Base-by-base conservation (phyloP, 2,113 vertebrate species). In the Hystrix brachyura region DNA sequence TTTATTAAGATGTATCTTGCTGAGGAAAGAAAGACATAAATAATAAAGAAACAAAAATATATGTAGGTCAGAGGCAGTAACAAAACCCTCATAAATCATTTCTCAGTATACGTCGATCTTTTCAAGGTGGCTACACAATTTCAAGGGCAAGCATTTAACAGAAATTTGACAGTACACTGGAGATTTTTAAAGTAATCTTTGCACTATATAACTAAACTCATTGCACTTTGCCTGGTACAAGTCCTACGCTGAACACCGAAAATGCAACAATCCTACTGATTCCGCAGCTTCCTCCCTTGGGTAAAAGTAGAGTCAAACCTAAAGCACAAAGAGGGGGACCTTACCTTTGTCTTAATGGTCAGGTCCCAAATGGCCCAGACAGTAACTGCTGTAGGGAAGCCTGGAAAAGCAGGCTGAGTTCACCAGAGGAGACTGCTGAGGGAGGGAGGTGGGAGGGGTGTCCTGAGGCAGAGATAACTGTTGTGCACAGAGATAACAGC, bases 41-140 rank as follows among this genome's bases (percentile, higher is more conserved):
- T 65, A 90, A 86, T 38, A 90, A 62, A 65, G 65, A 95, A 90
- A 60, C 32, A 87, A 87, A 96, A 95, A 92, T 86, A 59, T 23
- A 86, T 80, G 67, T 79, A 92, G 94, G 95, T 84, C 80, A 83
- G 87, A 87, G 72, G 72, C 85, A 97, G 83, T 51, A 72, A 87
- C 14, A 79, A 67, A 90, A 87, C 55, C 89, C 85, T 87, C 91
- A 57, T 96, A 87, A 96, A 92, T 97, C 95, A 95, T 96, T 67
- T 67, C 1, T 1, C 0, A 0, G 88, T 74, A 59, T 71, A 43
- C 0, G 0, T 67, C 55, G 62, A 82, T 89, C 46, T 94, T 94
- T 80, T 78, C 87, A 91, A 93, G 65, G 84, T 94, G 87, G 87
- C 71, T 82, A 72, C n/a, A 21, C 79, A 90, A 83, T 53, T 95